These are phyloP conservation scores for Pangasius macronema DNA, from an alignment of 2,797 vertebrate species.

Conservation along the genomic window DNA sequence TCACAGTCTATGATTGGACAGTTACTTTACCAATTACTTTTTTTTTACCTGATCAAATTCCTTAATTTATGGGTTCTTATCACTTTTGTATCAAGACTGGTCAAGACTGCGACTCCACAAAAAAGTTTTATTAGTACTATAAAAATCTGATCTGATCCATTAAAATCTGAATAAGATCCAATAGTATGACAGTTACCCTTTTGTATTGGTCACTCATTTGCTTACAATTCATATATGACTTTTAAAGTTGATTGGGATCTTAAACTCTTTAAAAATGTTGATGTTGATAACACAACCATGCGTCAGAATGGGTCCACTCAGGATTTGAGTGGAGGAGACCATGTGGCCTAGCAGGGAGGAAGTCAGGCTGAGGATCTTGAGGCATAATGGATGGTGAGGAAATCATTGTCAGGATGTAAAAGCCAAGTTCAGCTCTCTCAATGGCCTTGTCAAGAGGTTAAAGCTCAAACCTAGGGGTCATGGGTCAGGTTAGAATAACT, in stretches of 20 bases:
- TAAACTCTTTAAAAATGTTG: background rate
- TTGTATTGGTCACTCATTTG: background rate
- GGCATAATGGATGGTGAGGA: conserved; percentile 16
- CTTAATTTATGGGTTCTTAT: background rate
- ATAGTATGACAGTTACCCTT: too few species aligned
- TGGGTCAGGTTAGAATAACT: conserved; percentile 40
- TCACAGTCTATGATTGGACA: background rate
- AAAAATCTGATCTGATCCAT: too few species aligned
- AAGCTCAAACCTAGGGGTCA: conserved; percentile 17
- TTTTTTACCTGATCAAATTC: background rate
- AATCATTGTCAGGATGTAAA: conserved; percentile 33
- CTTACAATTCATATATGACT: background rate
- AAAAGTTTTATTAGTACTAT: too few species aligned
- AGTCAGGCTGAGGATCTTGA: background rate
- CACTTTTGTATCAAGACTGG: background rate
- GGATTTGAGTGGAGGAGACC: background rate
- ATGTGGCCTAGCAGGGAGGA: background rate
- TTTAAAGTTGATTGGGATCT: background rate
- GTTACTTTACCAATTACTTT: background rate
- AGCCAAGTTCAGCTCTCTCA: conserved; percentile 28
- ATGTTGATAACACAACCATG: background rate
- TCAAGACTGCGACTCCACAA: background rate
- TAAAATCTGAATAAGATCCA: too few species aligned
- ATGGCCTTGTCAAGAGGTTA: conserved; percentile 23
- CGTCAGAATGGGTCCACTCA: background rate